phyloP scores from a whole-genome alignment of 2,888 invertebrate genomes.

The Eugnorisma glareosa region DNA sequence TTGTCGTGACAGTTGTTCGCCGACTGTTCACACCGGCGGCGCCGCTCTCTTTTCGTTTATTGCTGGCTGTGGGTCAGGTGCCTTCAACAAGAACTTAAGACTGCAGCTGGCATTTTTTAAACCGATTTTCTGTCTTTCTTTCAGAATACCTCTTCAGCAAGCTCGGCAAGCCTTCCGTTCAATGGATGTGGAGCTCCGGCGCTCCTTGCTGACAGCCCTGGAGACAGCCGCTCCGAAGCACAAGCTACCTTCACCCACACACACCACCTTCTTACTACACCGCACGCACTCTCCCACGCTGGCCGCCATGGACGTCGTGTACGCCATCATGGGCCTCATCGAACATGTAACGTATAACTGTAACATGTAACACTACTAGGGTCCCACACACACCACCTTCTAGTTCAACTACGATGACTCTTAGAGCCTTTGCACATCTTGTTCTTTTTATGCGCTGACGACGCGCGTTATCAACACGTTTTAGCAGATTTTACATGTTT shows the following conservation, averaged over 20 bases:
- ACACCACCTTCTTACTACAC: slow-evolving; percentile 95
- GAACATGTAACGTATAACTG: slow-evolving; percentile 89
- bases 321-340: slow-evolving; percentile 94
- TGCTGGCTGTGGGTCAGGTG: background rate
- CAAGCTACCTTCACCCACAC: slow-evolving; percentile 92
- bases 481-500: too few species aligned
- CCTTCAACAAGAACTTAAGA: background rate
- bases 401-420: background rate
- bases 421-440: too few species aligned
- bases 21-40: too few species aligned
- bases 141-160: slow-evolving; percentile 95
- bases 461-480: too few species aligned
- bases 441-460: too few species aligned
- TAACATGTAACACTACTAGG: background rate
- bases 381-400: too few species aligned
- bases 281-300: slow-evolving; percentile 95
- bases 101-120: background rate
- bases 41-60: too few species aligned
- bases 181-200: slow-evolving; percentile 96
- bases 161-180: slow-evolving; percentile 95
- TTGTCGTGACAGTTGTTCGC: too few species aligned
- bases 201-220: slow-evolving; percentile 93
- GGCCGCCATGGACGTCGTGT: slow-evolving; percentile 96
- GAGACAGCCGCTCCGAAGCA: slow-evolving; percentile 92
- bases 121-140: background rate